Evolutionary conservation across 2,888 invertebrate species (phyloP), one percentile per base, ranked within the genome.

Genomic region (Dicyrtoma fusca): DNA sequence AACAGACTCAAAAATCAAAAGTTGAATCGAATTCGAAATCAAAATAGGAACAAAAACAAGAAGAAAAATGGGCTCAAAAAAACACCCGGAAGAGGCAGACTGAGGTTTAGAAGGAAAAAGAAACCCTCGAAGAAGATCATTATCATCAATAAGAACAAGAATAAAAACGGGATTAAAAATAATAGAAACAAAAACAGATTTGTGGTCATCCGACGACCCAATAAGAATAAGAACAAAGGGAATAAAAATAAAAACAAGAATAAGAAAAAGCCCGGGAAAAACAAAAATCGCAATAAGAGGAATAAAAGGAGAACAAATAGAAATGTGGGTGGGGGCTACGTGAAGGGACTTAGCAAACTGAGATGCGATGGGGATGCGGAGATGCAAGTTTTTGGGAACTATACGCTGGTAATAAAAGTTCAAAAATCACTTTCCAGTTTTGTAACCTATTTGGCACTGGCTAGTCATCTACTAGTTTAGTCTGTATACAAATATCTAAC

Each of bases 371-470:
- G 79, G 0, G 79, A 80, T 69, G 78, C 79, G 1, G 80, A 80
- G 34, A 80, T 80, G 80, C 79, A 79, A 68, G 59, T 78, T 19
- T 80, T 79, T 73, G 80, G 80, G 8, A 80, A 80, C 69, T 80
- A 80, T 51, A 80, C 80, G 26, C 44, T 80, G 71, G 80, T 80
- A 75, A 17, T 44, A 6, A 59, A 8, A 65, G 13, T 57, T n/a
- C n/a, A n/a, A n/a, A n/a, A n/a, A n/a, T n/a, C n/a, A n/a, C n/a
- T n/a, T n/a, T n/a, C n/a, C n/a, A n/a, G n/a, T n/a, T n/a, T n/a
- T n/a, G n/a, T n/a, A n/a, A n/a, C n/a, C n/a, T n/a, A n/a, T n/a
- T n/a, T n/a, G n/a, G n/a, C n/a, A n/a, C n/a, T n/a, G n/a, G n/a
- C n/a, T n/a, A n/a, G n/a, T n/a, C n/a, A n/a, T n/a, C n/a, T n/a